phyloP scores from a whole-genome alignment of 1,140 invertebrate genomes.

The Anastrepha ludens region DNA sequence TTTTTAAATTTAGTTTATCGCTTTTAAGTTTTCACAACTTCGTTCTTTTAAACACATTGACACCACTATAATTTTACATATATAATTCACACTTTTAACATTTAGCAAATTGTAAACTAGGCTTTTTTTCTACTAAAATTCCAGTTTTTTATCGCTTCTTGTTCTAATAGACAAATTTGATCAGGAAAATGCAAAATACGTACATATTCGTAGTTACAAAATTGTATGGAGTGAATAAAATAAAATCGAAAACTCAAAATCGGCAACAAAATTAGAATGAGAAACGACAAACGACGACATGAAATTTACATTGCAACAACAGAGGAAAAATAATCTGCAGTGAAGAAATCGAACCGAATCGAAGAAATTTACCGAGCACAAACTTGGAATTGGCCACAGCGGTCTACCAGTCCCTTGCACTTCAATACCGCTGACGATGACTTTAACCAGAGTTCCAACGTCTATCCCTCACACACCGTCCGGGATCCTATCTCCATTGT shows the following conservation, averaged over 20 bases:
- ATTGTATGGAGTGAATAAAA: not conserved
- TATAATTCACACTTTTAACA: not conserved
- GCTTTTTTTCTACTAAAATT: not conserved
- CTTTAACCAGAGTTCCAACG: conserved; percentile 28
- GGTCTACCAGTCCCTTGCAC: conserved; percentile 19
- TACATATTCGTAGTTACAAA: not conserved
- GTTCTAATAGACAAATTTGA: not conserved
- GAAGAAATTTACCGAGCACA: conserved; percentile 34
- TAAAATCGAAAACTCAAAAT: conserved; percentile 18
- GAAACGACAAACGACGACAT: conserved; percentile 43
- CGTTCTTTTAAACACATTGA: not conserved
- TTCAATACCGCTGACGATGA: not conserved
- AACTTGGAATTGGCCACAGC: conserved; percentile 33
- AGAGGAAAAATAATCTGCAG: conserved; percentile 6
- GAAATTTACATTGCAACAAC: conserved; percentile 4
- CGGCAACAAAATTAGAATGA: conserved; percentile 31
- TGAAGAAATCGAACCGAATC: conserved; percentile 43
- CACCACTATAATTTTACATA: not conserved
- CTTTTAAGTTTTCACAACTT: not conserved
- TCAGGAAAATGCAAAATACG: not conserved
- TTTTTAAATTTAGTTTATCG: not conserved
- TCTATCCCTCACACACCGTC: conserved; percentile 15
- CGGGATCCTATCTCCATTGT: conserved; percentile 44
- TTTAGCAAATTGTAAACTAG: not conserved
- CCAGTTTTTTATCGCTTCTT: not conserved